phyloP scores from a whole-genome alignment of 2,888 invertebrate species.

The Lymantria dispar region DNA sequence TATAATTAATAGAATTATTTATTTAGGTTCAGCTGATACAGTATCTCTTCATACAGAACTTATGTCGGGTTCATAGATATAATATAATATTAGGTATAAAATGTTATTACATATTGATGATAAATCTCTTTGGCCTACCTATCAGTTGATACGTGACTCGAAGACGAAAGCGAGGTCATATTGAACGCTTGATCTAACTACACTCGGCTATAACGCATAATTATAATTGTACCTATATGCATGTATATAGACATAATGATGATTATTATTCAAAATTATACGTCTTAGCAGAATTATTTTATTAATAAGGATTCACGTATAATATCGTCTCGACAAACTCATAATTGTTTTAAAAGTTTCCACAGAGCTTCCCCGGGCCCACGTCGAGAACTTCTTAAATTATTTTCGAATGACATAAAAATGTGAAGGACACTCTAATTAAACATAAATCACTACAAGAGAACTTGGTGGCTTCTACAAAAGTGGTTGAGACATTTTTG shows the following conservation, averaged over 20 bases:
- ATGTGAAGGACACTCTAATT: slow-evolving; percentile 66
- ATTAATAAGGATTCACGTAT: slow-evolving; percentile 27
- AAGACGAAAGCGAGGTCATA: slow-evolving; percentile 49
- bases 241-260: no score
- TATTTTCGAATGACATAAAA: slow-evolving; percentile 56
- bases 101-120: slow-evolving; percentile 18
- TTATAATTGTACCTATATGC: no score
- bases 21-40: background rate
- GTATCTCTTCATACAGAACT: background rate
- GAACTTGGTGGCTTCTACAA: slow-evolving; percentile 53
- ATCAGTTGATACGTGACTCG: slow-evolving; percentile 40
- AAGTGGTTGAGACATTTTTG: slow-evolving; percentile 63
- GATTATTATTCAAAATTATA: no score
- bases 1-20: background rate
- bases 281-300: no score
- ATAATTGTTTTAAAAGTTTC: slow-evolving; percentile 51
- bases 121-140: slow-evolving; percentile 48
- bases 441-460: slow-evolving; percentile 71
- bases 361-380: slow-evolving; percentile 34
- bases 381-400: slow-evolving; percentile 51
- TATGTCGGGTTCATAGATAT: background rate
- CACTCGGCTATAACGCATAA: background rate
- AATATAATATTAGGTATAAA: background rate
- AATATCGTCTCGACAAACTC: slow-evolving; percentile 36
- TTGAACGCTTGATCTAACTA: background rate